phyloP scores from a whole-genome alignment of 2,888 invertebrate species.

The Lepidocyrtoides sp. region DNA sequence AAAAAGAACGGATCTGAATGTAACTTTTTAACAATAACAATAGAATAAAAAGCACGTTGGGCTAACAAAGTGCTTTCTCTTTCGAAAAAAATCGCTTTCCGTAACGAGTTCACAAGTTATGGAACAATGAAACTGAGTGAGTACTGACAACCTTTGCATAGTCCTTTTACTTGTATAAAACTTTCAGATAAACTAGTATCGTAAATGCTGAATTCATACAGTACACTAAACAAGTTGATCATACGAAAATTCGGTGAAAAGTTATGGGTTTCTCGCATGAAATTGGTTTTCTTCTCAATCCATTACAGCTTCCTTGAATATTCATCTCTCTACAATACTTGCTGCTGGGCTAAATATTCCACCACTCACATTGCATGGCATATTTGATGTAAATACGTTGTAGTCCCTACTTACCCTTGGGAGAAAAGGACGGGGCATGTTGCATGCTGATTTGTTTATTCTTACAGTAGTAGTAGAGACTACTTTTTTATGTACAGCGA shows the following conservation, averaged over 20 bases:
- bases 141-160: background rate
- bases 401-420: no score
- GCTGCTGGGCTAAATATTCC: no score
- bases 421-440: no score
- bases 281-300: no score
- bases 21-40: background rate
- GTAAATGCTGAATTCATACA: background rate
- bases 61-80: conserved; percentile 47
- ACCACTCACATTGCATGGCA: no score
- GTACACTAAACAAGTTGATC: background rate
- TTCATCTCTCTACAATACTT: no score
- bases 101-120: conserved; percentile 1
- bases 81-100: conserved; percentile 17
- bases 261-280: no score
- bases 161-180: background rate
- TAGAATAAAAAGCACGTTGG: background rate
- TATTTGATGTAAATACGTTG: no score
- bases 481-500: no score
- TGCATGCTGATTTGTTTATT: no score
- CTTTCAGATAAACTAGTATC: background rate
- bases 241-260: background rate
- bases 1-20: background rate
- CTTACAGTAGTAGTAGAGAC: no score
- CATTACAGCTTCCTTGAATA: no score
- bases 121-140: conserved; percentile 10